Evolutionary conservation across 2,888 invertebrate species (phyloP).

Genomic region (Carabus problematicus): DNA sequence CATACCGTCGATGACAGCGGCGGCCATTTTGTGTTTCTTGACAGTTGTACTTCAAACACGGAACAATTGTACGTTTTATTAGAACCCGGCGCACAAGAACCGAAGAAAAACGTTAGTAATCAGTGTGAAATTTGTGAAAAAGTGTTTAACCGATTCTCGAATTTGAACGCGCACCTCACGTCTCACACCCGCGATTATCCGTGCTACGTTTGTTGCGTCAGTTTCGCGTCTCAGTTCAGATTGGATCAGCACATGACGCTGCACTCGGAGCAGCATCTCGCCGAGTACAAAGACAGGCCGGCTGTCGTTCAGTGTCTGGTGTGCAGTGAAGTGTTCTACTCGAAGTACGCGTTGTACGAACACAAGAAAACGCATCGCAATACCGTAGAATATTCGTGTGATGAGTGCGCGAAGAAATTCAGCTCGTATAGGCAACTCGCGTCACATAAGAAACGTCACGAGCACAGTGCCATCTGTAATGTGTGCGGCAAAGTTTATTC

Average conservation of each 20-base stretch:
- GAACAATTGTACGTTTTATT: slow-evolving; percentile 52
- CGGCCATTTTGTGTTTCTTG: too few relatives aligned
- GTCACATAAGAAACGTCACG: slow-evolving; percentile 46
- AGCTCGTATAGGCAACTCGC: slow-evolving; percentile 42
- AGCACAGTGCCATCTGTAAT: slow-evolving; percentile 44
- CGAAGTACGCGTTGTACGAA: slow-evolving; percentile 46
- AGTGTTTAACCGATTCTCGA: slow-evolving; percentile 46
- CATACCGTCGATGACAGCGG: too few relatives aligned
- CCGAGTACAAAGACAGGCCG: slow-evolving; percentile 12
- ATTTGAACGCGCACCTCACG: slow-evolving; percentile 46
- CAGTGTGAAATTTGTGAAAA: slow-evolving; percentile 48
- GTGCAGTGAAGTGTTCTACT: slow-evolving; percentile 45
- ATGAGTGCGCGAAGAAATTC: slow-evolving; percentile 45
- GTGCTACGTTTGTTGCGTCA: slow-evolving; percentile 48
- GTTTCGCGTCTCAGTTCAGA: slow-evolving; percentile 46
- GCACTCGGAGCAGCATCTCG: slow-evolving; percentile 43
- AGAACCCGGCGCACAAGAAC: slow-evolving; percentile 1
- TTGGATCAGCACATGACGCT: slow-evolving; percentile 46
- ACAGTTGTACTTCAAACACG: neutral
- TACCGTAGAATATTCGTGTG: slow-evolving; percentile 43
- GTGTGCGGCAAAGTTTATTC: slow-evolving; percentile 49
- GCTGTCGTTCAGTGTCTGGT: slow-evolving; percentile 43
- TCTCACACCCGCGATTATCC: slow-evolving; percentile 46
- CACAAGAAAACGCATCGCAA: slow-evolving; percentile 45
- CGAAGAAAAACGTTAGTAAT: neutral